Evolutionary conservation across 2,888 invertebrate genomes (phyloP).

Genomic region (Criorhina ranunculi): DNA sequence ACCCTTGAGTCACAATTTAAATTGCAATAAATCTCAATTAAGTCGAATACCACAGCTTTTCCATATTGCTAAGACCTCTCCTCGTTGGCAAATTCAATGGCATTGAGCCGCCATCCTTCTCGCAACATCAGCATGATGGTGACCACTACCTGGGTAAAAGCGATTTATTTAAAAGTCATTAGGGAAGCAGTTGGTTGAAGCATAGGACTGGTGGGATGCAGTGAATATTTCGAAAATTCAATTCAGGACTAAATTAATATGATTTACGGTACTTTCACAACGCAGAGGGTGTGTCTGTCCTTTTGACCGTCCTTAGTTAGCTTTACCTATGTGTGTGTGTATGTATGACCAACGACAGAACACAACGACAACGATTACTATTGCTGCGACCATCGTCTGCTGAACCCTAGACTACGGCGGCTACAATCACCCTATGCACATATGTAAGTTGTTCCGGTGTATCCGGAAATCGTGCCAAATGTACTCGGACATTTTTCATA

Average conservation of each 20-base stretch:
- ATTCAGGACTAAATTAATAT: slow-evolving; percentile 75
- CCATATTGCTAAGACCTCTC: slow-evolving; percentile 46
- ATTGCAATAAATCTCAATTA: slow-evolving; percentile 76
- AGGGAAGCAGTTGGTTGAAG: slow-evolving; percentile 55
- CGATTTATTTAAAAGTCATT: slow-evolving; percentile 75
- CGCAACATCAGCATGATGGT: slow-evolving; percentile 8
- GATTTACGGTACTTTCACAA: slow-evolving; percentile 65
- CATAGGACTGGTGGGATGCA: slow-evolving; percentile 39
- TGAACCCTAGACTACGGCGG: not conserved
- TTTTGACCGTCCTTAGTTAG: not conserved
- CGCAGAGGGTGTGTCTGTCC: slow-evolving; percentile 5
- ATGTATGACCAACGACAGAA: slow-evolving; percentile 27
- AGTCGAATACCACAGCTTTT: slow-evolving; percentile 69
- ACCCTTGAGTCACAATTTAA: slow-evolving; percentile 74
- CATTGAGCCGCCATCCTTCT: not conserved
- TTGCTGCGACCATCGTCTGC: slow-evolving; percentile 13
- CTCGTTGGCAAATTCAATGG: slow-evolving; percentile 27
- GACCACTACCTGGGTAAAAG: slow-evolving; percentile 56
- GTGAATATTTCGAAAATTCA: slow-evolving; percentile 69
- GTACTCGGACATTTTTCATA: slow-evolving; percentile 36
- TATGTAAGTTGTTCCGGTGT: not conserved
- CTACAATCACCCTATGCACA: not conserved
- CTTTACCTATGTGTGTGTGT: not conserved
- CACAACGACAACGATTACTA: slow-evolving; percentile 15
- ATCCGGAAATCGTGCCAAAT: slow-evolving; percentile 49